These are phyloP conservation scores for Sanderia malayensis DNA, from an alignment of 30 jellyfish, hydroid and myxozoan genomes.

Conservation along the genomic window DNA sequence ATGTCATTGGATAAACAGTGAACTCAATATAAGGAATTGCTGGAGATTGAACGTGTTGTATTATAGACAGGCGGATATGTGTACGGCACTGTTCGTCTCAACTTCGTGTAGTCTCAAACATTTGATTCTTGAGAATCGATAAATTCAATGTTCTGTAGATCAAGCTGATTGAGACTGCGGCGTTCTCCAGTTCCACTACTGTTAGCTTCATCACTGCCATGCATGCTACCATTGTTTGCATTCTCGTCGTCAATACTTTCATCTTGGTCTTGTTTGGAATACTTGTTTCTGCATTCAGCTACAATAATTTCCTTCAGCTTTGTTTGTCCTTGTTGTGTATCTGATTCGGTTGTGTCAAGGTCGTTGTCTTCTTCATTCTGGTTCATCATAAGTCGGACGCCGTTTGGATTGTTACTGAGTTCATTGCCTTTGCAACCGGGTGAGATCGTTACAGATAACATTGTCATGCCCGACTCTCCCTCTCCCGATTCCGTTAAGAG, in stretches of 20 bases:
- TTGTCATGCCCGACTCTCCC: conserved; percentile 17
- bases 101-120: conserved; percentile 11
- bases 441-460: neutral
- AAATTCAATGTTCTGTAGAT: neutral
- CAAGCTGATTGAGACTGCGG: neutral
- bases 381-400: neutral
- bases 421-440: conserved; percentile 18
- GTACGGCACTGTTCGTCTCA: no score
- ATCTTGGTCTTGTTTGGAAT: neutral
- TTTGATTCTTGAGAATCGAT: conserved; percentile 28
- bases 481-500: no score
- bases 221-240: neutral
- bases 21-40: no score
- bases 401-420: neutral
- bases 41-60: no score
- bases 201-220: neutral
- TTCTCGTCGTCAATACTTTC: neutral
- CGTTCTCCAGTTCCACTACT: neutral
- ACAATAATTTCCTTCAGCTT: neutral
- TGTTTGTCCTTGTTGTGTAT: neutral
- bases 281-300: neutral
- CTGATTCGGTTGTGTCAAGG: neutral
- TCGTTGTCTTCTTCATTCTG: neutral
- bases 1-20: no score
- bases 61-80: no score